A percentile compares a stretch with the other conserved stretches of the same genome.
Evolutionary conservation across 2,888 invertebrate genomes (phyloP).

Genomic region (Acanthosepion esculentum): DNA sequence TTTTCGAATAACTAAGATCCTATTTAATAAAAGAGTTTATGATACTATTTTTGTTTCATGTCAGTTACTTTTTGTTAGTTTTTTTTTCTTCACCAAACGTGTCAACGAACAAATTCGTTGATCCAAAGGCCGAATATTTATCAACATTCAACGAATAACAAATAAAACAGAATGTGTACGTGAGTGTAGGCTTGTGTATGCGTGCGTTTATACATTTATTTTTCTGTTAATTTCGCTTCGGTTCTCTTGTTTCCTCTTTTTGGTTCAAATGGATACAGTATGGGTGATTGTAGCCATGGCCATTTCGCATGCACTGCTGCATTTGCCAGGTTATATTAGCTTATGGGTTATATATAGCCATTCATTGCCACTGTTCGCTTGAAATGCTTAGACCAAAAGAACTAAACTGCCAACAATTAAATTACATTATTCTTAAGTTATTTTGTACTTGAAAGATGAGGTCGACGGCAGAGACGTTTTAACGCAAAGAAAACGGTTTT

Average conservation of each 20-base stretch:
- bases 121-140: not conserved
- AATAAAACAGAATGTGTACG: not conserved
- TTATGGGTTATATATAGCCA: not conserved
- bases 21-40: not conserved
- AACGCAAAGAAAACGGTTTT: no score
- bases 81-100: not conserved
- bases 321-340: not conserved
- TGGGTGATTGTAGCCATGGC: not conserved
- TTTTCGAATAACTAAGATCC: not conserved
- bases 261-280: not conserved
- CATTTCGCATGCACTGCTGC: not conserved
- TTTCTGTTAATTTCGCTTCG: not conserved
- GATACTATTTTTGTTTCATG: not conserved
- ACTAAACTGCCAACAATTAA: no score
- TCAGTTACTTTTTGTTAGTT: not conserved
- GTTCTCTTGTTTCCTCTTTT: not conserved
- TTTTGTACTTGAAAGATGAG: no score
- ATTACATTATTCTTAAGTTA: no score
- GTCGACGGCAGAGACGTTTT: no score
- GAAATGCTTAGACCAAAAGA: not conserved
- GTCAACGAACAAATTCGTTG: not conserved
- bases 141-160: not conserved
- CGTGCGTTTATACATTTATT: not conserved
- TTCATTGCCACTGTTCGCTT: not conserved
- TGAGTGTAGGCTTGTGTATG: no score